phyloP scores from a whole-genome alignment of 2,113 vertebrate species.

The Mirza zaza region DNA sequence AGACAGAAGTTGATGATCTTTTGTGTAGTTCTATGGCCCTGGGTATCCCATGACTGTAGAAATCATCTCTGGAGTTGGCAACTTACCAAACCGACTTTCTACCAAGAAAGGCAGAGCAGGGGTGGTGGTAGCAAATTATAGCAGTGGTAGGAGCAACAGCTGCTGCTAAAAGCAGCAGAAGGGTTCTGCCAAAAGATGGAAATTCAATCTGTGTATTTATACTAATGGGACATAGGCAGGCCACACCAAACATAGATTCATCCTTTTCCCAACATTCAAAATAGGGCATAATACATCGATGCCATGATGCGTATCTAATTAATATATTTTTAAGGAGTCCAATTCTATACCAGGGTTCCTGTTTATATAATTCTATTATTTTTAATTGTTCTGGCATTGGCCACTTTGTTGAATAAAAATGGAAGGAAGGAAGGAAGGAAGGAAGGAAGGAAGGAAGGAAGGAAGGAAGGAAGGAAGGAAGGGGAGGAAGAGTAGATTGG shows the following conservation, averaged over 20 bases:
- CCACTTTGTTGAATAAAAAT: slow-evolving; percentile 5
- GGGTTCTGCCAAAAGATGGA: neutral
- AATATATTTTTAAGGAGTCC: neutral
- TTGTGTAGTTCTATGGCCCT: neutral
- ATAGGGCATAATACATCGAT: neutral
- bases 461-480: no score
- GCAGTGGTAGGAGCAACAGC: neutral
- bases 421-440: neutral
- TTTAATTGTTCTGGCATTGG: neutral
- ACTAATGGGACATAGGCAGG: slow-evolving; percentile 14
- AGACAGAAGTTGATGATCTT: slow-evolving; percentile 10
- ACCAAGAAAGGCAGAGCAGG: slow-evolving; percentile 19
- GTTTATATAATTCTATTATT: slow-evolving; percentile 10
- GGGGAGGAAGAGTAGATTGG: accelerated
- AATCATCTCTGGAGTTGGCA: slow-evolving; percentile 55
- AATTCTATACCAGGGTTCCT: slow-evolving; percentile 10
- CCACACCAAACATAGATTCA: neutral
- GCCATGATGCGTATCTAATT: neutral
- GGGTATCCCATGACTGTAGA: slow-evolving; percentile 60
- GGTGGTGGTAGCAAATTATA: neutral
- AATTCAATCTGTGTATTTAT: slow-evolving; percentile 60
- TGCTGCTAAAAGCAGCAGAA: neutral
- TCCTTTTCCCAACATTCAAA: neutral
- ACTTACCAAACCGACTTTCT: slow-evolving; percentile 48
- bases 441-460: accelerated